Percentiles rank a stretch among this genome's conserved stretches.
Conservation (phyloP, 2,888 invertebrate genomes). For the Yponomeuta plumbellus region DNA sequence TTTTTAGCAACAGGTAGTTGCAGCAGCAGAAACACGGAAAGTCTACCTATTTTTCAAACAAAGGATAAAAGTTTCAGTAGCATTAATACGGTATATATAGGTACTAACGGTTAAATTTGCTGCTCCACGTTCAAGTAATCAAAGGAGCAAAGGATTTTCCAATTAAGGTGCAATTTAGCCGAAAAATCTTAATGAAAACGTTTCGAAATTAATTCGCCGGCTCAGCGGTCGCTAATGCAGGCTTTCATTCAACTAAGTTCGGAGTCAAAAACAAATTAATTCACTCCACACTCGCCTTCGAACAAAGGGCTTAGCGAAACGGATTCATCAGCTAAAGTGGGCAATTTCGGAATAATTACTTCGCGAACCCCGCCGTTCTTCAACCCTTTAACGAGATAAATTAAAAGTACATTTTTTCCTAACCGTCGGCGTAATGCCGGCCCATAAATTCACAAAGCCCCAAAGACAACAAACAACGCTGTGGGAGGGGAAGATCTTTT, state of each 20-base stretch:
- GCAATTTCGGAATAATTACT: conserved; percentile 76
- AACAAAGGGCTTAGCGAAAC: conserved; percentile 59
- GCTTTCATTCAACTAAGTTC: conserved; percentile 63
- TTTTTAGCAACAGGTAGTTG: not conserved
- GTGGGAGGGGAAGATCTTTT: conserved; percentile 71
- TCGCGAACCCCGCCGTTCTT: conserved; percentile 70
- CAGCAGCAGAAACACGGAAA: too few relatives aligned
- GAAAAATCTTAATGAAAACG: conserved; percentile 5
- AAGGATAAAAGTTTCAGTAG: too few relatives aligned
- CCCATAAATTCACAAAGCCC: conserved; percentile 74
- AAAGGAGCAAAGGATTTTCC: not conserved
- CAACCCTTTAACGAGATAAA: conserved; percentile 78
- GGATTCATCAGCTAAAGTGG: conserved; percentile 76
- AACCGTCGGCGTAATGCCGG: conserved; percentile 66
- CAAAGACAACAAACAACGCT: conserved; percentile 71
- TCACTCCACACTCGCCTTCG: conserved; percentile 58
- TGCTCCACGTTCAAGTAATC: not conserved
- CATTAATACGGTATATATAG: too few relatives aligned
- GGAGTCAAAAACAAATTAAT: conserved; percentile 64
- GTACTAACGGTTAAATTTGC: too few relatives aligned
- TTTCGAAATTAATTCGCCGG: conserved; percentile 31
- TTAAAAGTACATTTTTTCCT: conserved; percentile 77
- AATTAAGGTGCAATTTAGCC: not conserved
- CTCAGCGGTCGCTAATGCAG: conserved; percentile 56
- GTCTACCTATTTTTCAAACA: too few relatives aligned